phyloP scores from a whole-genome alignment of 2,888 invertebrate species.

The Chesias legatella region DNA sequence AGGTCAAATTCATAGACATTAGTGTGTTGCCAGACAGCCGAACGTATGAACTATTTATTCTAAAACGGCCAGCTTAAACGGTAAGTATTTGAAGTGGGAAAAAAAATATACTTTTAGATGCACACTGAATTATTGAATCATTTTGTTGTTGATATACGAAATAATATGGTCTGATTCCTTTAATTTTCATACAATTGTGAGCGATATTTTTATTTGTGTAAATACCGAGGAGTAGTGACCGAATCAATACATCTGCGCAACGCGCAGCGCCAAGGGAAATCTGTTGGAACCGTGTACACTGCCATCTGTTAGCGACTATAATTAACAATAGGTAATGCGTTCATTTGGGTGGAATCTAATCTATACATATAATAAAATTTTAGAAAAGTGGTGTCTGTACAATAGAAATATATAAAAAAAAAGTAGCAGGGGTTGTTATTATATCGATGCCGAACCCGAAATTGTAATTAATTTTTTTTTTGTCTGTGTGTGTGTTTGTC shows the following conservation, averaged over 20 bases:
- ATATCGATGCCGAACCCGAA: no score
- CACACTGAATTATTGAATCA: slow-evolving; percentile 12
- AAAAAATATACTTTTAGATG: slow-evolving; percentile 5
- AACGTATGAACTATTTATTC: slow-evolving; percentile 16
- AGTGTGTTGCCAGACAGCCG: slow-evolving; percentile 60
- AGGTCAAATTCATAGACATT: slow-evolving; percentile 80
- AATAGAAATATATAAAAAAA: no score
- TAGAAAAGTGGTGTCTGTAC: no score
- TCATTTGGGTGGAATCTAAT: slow-evolving; percentile 1
- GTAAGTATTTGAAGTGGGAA: slow-evolving; percentile 2
- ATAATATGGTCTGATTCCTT: slow-evolving; percentile 1
- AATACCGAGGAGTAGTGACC: slow-evolving; percentile 52
- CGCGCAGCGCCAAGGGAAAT: slow-evolving; percentile 58
- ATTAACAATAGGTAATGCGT: background rate
- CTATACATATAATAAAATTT: no score
- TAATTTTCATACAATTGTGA: slow-evolving; percentile 20
- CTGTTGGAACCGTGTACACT: slow-evolving; percentile 32
- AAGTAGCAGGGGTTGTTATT: no score
- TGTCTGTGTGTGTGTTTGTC: no score
- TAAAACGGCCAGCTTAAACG: slow-evolving; percentile 3
- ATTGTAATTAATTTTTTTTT: no score
- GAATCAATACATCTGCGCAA: slow-evolving; percentile 77
- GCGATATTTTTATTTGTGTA: slow-evolving; percentile 52
- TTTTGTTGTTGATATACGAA: background rate
- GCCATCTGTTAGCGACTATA: slow-evolving; percentile 56